Evolutionary conservation across 2,888 invertebrate genomes (phyloP).

Genomic region (Octodonta nipae): DNA sequence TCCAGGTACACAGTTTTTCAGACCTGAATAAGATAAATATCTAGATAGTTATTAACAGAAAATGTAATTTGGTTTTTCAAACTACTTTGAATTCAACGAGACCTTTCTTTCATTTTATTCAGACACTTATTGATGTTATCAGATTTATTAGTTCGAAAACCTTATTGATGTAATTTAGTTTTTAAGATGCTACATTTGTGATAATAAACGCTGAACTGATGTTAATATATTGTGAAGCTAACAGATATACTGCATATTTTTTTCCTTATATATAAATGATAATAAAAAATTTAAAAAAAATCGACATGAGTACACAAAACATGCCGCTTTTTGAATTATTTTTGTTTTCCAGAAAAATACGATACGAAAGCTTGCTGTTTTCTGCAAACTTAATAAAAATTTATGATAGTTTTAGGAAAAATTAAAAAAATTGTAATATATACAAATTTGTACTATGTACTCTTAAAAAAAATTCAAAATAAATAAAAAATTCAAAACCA

Average conservation of each 20-base stretch:
- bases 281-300: too few relatives aligned
- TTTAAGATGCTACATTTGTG: conserved; percentile 17
- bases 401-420: conserved; percentile 1
- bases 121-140: too few relatives aligned
- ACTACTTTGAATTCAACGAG: too few relatives aligned
- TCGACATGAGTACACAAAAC: too few relatives aligned
- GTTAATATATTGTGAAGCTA: neutral
- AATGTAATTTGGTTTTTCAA: too few relatives aligned
- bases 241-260: too few relatives aligned
- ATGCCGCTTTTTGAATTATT: conserved; percentile 2
- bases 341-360: too few relatives aligned
- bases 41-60: too few relatives aligned
- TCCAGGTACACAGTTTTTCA: conserved; percentile 77
- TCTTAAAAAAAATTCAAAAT: neutral
- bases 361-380: conserved; percentile 1
- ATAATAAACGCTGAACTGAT: conserved; percentile 17
- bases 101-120: too few relatives aligned
- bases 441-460: conserved; percentile 1
- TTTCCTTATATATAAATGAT: too few relatives aligned
- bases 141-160: too few relatives aligned
- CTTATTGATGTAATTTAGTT: conserved; percentile 8
- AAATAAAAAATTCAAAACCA: neutral
- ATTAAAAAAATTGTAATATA: conserved; percentile 1
- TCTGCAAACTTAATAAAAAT: conserved; percentile 1
- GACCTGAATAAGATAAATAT: conserved; percentile 15